Conservation (phyloP, 2,797 vertebrate species). For the Rhabdomys pumilio region DNA sequence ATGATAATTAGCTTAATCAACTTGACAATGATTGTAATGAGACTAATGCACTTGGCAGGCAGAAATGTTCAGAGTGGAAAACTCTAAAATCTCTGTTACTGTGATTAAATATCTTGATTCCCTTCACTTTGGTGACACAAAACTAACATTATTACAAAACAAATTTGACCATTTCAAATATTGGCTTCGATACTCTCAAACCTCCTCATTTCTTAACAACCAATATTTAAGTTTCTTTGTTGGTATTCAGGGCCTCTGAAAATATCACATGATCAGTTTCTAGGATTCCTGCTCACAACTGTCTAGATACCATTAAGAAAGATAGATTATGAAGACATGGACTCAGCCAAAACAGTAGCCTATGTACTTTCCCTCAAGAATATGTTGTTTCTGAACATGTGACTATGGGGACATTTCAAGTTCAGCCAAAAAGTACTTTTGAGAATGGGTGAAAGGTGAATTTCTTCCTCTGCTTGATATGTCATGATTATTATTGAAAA, state of each 20-base stretch:
- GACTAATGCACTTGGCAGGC: slow-evolving; percentile 60
- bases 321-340: background rate
- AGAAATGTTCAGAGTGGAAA: background rate
- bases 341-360: background rate
- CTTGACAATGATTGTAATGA: slow-evolving; percentile 61
- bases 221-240: background rate
- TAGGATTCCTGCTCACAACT: background rate
- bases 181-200: background rate
- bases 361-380: background rate
- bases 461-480: background rate
- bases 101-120: background rate
- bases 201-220: background rate
- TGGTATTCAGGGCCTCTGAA: background rate
- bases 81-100: slow-evolving; percentile 43
- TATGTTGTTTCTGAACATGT: background rate
- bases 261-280: background rate
- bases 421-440: background rate
- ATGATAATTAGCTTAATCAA: slow-evolving; percentile 63
- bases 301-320: slow-evolving; percentile 6
- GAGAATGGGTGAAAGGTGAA: background rate
- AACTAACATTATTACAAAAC: background rate
- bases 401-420: background rate
- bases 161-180: slow-evolving; percentile 37
- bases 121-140: background rate
- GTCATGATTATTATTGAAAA: slow-evolving; percentile 28